Base-by-base conservation (phyloP, 1,140 invertebrate genomes). In the Leguminivora glycinivorella region DNA sequence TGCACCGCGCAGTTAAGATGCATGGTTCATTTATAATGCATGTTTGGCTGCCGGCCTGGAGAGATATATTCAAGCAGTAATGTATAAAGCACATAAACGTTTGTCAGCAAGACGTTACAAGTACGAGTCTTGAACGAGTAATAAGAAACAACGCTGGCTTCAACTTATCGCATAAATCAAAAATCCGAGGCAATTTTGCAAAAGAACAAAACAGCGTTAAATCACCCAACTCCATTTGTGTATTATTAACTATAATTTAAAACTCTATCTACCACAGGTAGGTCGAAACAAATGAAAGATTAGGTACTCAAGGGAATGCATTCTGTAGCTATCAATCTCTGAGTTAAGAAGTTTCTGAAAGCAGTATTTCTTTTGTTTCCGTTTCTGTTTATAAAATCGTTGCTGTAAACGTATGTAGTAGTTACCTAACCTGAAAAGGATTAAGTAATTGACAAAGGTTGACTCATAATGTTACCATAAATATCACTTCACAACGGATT, bases 121-220 rank as follows among this genome's bases (percentile, higher is more conserved):
- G 7, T 63, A 29, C 25, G n/a, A 4, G 7, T 58, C 25, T 17
- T 63, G 58, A 63, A 63, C 58, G 58, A 34, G 58, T 63, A 31
- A 31, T 63, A 63, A 63, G 25, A 29, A 63, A 9, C 58, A 63
- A n/a, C 56, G 26, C 58, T 29, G 58, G n/a, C 58, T 29, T 5
- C 58, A 63, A 63, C 58, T 63, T 63, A 63, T 63, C 29, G 17
- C 58, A 19, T 63, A 63, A 63, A 63, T 63, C 58, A 63, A 12
- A 26, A 34, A 63, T 63, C 58, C 34, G 29, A 63, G 17, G 58
- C 58, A 63, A 63, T 63, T 29, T 29, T 63, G 58, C 29, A 29
- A 26, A 34, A 63, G 58, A 63, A 22, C 58, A 34, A 63, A 63
- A 63, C 58, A 63, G 26, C 58, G 58, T 63, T 63, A 63, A 63